Conservation (phyloP, 2,888 invertebrate genomes). For the Limnephilus auricula region DNA sequence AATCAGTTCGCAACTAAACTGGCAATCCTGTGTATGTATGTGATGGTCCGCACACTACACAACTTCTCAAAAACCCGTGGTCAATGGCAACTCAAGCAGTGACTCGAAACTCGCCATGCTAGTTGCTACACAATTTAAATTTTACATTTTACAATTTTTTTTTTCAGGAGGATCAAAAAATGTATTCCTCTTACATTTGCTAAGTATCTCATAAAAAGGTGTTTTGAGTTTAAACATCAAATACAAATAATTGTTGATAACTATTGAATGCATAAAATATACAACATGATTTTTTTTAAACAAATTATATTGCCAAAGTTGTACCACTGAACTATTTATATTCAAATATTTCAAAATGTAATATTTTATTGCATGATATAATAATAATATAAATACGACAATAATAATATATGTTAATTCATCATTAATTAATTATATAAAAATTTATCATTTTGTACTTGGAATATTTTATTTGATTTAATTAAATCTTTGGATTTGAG, state of each 20-base stretch:
- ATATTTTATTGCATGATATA: neutral
- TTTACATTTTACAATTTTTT: neutral
- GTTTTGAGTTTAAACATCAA: neutral
- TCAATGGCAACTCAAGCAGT: too few species aligned
- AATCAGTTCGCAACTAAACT: too few species aligned
- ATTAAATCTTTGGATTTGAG: neutral
- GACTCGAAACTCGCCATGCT: too few species aligned
- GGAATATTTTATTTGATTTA: conserved; percentile 2
- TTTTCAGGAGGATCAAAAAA: neutral
- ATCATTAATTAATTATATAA: neutral
- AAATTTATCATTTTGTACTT: neutral
- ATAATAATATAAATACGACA: neutral
- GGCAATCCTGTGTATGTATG: too few species aligned
- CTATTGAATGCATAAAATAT: neutral
- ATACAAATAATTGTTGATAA: neutral
- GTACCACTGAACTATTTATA: neutral
- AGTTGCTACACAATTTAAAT: too few species aligned
- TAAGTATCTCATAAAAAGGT: neutral
- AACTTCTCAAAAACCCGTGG: too few species aligned
- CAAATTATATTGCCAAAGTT: neutral
- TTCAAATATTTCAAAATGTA: neutral
- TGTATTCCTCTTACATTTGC: neutral
- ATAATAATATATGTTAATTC: neutral
- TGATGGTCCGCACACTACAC: too few species aligned
- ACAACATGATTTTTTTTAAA: neutral